Base-by-base conservation (phyloP, 1,140 invertebrate species). In the Rhizoglyphus robini region DNA sequence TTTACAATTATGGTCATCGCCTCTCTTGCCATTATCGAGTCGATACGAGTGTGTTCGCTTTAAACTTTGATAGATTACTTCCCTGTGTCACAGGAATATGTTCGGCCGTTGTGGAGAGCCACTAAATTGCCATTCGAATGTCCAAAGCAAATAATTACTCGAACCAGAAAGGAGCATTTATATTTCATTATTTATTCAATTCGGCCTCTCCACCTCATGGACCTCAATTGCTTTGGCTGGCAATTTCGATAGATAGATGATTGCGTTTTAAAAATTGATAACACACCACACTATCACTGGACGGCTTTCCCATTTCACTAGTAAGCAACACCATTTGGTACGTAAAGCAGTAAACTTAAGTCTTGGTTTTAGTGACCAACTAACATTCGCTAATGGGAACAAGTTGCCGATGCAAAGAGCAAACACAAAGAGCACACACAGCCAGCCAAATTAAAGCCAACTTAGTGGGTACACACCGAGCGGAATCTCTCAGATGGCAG, bases 251-350 rank as follows among this genome's bases (percentile, higher is more conserved):
- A n/a, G n/a, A 20, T 54, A 54, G 51, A 54, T 54, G 51, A 20
- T 54, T 5, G 20, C 51, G 31, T 54, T 54, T 54, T 5, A 54
- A 54, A 54, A 54, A 54, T 54, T 54, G 51, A 54, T 54, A 54
- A 54, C 41, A 54, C 51, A 54, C 20, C 36, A 41, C 18, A 8
- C 18, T 41, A n/a, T n/a, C n/a, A 46, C 23, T 23, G 41, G 41
- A 15, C 23, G 41, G 15, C 41, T 23, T 46, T 23, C 15, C 23
- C 41, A 46, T 46, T 46, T 23, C 23, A 15, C 41, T 46, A 46
- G 41, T 15, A 46, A 23, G 41, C 41, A 46, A 46, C n/a, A n/a
- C n/a, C n/a, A n/a, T n/a, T n/a, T n/a, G n/a, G n/a, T n/a, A n/a
- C n/a, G n/a, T n/a, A n/a, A n/a, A n/a, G n/a, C n/a, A n/a, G n/a